Evolutionary conservation across 2,113 vertebrate species (phyloP), one percentile per base, ranked within the genome.

Genomic region (Carlito syrichta): DNA sequence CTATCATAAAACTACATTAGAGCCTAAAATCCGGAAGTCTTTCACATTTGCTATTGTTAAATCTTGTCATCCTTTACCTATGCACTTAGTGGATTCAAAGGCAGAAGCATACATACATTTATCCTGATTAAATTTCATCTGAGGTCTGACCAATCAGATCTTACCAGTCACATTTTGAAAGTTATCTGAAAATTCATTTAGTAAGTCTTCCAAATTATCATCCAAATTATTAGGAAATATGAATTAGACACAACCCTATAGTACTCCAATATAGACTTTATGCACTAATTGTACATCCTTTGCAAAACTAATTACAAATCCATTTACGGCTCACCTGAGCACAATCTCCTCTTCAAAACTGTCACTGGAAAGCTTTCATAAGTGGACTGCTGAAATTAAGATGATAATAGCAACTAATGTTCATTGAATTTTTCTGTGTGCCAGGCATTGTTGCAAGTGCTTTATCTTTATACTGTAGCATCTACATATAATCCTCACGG

Each of bases 121-220:
- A 69, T 68, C 14, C n/a, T 76, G 38, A 35, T 54, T 62, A 87
- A 85, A 40, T 95, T 92, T 91, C 17, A 88, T 60, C 81, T 85
- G 30, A 87, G 16, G 19, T 48, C 38, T 85, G 25, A 91, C 45
- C 52, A 90, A 85, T 16, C 40, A 81, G 87, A 94, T 63, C 66
- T 74, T 83, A 73, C 3, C 40, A 77, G 32, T 81, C 56, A 48
- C 30, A 66, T 52, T 74, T 76, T 62, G 20, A 27, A 68, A 76
- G 50, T 82, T 88, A 82, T 32, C 71, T 68, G 23, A n/a, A 94
- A 86, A 95, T 92, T 40, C 23, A 82, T 52, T 87, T n/a, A 82
- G 23, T 11, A 84, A 87, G 20, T 43, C 23, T 81, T 90, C 58
- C 20, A 52, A 60, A 73, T 35, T 96, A 11, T 90, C 17, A 92